phyloP scores from a whole-genome alignment of 2,888 invertebrate genomes.

The Nematopogon swammerdamellus region DNA sequence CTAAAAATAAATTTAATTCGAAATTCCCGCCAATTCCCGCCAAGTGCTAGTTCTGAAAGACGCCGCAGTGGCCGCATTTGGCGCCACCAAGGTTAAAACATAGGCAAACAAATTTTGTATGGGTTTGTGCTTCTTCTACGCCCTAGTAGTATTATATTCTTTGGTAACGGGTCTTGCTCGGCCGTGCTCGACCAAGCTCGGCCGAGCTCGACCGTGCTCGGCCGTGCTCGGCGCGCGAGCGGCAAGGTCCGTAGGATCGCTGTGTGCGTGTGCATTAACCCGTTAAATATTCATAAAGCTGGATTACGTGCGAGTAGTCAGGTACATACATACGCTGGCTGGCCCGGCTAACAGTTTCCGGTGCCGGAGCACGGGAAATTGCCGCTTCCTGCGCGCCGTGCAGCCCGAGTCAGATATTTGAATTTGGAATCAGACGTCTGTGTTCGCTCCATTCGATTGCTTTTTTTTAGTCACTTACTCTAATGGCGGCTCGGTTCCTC shows the following conservation, averaged over 20 bases:
- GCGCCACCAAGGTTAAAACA: too few relatives aligned
- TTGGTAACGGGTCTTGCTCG: too few relatives aligned
- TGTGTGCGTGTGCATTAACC: neutral
- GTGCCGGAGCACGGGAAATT: neutral
- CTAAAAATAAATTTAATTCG: too few relatives aligned
- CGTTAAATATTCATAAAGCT: neutral
- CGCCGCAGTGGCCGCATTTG: too few relatives aligned
- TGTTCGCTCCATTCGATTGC: neutral
- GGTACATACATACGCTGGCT: neutral
- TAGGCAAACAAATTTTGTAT: too few relatives aligned
- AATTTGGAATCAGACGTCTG: neutral
- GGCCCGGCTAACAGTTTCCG: neutral
- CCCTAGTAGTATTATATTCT: too few relatives aligned
- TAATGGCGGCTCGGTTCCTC: too few relatives aligned
- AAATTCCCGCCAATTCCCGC: too few relatives aligned
- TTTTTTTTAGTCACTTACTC: neutral
- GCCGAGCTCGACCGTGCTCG: too few relatives aligned
- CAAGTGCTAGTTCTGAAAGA: too few relatives aligned
- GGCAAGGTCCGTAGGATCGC: neutral
- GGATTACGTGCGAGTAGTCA: neutral
- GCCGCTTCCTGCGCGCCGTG: neutral
- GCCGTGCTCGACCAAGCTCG: too few relatives aligned
- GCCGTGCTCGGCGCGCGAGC: neutral
- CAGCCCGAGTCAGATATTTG: neutral
- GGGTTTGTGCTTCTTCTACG: too few relatives aligned